Evolutionary conservation across 2,888 invertebrate species (phyloP).

Genomic region (Tachina lurida): DNA sequence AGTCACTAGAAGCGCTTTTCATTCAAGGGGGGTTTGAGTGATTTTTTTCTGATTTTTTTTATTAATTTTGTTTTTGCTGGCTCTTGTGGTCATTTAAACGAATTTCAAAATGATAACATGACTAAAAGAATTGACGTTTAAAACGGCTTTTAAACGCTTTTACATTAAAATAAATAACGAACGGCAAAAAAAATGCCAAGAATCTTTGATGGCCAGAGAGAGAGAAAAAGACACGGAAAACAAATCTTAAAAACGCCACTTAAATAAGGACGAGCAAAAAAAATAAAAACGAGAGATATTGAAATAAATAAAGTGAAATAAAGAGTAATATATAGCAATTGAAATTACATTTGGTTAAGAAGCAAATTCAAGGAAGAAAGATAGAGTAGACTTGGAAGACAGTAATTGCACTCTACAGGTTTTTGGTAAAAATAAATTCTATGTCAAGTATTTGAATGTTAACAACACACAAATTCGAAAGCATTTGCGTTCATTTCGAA

Average conservation of each 20-base stretch:
- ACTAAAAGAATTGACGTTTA: conserved; percentile 70
- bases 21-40: conserved; percentile 50
- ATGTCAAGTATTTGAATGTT: no score
- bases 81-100: conserved; percentile 61
- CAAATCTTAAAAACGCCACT: conserved; percentile 71
- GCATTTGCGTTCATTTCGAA: no score
- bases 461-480: no score
- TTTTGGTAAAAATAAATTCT: no score
- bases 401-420: background rate
- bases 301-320: conserved; percentile 52
- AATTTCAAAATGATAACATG: conserved; percentile 70
- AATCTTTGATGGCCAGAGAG: conserved; percentile 30
- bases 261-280: conserved; percentile 47
- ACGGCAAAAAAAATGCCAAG: conserved; percentile 26
- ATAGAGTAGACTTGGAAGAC: background rate
- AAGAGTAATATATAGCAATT: conserved; percentile 55
- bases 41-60: background rate
- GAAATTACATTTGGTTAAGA: conserved; percentile 63
- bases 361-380: conserved; percentile 12
- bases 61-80: background rate
- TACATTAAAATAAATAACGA: conserved; percentile 65
- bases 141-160: conserved; percentile 69
- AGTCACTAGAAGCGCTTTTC: conserved; percentile 73
- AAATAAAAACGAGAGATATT: conserved; percentile 16
- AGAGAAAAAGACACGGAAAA: conserved; percentile 40